These are phyloP conservation scores for Cryptocephalus primarius DNA, from an alignment of 2,888 invertebrate species.

Conservation along the genomic window DNA sequence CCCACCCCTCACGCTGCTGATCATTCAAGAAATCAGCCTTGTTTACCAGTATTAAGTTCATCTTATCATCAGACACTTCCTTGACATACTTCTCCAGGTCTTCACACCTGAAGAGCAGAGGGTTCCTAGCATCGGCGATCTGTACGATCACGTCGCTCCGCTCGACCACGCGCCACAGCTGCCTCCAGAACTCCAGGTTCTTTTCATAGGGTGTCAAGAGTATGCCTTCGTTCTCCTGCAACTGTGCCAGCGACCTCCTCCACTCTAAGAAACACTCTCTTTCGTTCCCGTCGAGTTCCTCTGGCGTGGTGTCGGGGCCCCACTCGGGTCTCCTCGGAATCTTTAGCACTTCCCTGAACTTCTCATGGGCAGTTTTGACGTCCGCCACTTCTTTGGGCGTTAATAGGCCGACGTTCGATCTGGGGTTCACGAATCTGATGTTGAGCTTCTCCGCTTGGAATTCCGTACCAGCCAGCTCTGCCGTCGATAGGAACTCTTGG, in stretches of 20 bases:
- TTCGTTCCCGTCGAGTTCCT: constrained; percentile 72
- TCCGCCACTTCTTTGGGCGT: constrained; percentile 45
- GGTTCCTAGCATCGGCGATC: constrained; percentile 94
- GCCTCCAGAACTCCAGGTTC: constrained; percentile 96
- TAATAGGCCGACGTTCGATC: constrained; percentile 48
- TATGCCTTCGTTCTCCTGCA: constrained; percentile 70
- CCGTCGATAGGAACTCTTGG: constrained; percentile 91
- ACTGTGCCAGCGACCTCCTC: constrained; percentile 68
- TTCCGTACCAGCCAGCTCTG: constrained; percentile 88
- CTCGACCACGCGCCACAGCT: constrained; percentile 98
- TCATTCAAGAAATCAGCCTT: constrained; percentile 87
- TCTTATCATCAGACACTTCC: constrained; percentile 51
- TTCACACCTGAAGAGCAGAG: constrained; percentile 72
- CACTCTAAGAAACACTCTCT: constrained; percentile 80
- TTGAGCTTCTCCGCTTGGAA: constrained; percentile 88
- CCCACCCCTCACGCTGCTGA: constrained; percentile 74
- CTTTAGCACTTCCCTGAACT: constrained; percentile 52
- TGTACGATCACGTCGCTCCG: constrained; percentile 87
- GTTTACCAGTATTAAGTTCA: constrained; percentile 80
- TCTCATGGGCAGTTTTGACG: constrained; percentile 43
- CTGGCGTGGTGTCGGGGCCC: constrained; percentile 61
- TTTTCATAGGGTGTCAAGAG: constrained; percentile 94
- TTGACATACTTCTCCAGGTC: constrained; percentile 83
- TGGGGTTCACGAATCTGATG: constrained; percentile 60
- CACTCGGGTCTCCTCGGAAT: constrained; percentile 84